Base-by-base conservation (phyloP, 2,888 invertebrate species). In the Hyppa rectilinea region DNA sequence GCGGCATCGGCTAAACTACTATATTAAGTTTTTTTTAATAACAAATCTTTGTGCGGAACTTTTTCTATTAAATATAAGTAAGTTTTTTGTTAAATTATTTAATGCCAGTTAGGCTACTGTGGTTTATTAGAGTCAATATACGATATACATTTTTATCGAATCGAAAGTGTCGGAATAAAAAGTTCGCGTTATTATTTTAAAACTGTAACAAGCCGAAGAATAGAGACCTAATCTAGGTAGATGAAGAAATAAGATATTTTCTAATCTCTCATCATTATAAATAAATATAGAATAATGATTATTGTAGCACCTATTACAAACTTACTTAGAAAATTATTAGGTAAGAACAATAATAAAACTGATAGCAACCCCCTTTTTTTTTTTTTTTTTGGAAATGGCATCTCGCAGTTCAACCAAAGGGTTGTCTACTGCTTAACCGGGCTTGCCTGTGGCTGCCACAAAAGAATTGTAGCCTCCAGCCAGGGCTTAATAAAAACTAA, bases 1-100 rank as follows among this genome's bases (percentile, higher is more conserved):
- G 78, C 81, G 81, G 61, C 52, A 60, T 70, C 81, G 81, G 61
- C 52, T 55, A 56, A 59, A 26, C 5, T n/a, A n/a, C 23, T 36
- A 14, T 12, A 23, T 9, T 23, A 47, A 23, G 49, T 17, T 6
- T 61, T 43, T 55, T 49, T 20, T 50, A 4, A 2, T 29, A 20
- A 52, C 23, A 31, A 43, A 20, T 9, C 50, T 4, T 7, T 6
- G 2, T 49, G 29, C 29, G 29, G 43, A n/a, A 2, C 17, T 43
- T 40, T 66, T 66, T 38, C 23, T 38, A 2, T 7, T 14, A 5
- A 34, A n/a, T n/a, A n/a, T n/a, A n/a, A 26, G 43, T 40, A 50
- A 47, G 26, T 26, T 31, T 10, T 72, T 58, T 47, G 2, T 29
- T 45, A 45, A 14, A 45, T 72, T 69, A 38, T 4, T 56, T 38